Percentiles rank a stretch among this genome's conserved stretches.
Evolutionary conservation across 2,888 invertebrate species (phyloP).

Genomic region (Eristalis pertinax): DNA sequence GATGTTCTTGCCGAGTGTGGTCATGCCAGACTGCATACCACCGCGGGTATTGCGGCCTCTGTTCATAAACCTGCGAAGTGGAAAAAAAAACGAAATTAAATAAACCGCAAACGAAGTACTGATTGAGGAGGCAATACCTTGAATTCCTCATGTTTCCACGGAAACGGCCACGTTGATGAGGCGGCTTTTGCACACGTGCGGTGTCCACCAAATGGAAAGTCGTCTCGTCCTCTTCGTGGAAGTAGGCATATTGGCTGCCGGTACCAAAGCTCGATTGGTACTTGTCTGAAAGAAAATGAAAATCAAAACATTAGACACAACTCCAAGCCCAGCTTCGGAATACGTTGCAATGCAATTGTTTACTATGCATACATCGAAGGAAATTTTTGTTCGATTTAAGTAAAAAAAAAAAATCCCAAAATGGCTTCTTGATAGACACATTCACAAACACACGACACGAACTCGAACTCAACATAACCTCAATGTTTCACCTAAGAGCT

Average conservation of each 20-base stretch:
- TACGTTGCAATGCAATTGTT: conserved; percentile 15
- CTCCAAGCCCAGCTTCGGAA: background rate
- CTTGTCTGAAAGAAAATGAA: conserved; percentile 85
- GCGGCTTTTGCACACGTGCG: conserved; percentile 92
- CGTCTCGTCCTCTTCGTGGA: conserved; percentile 99
- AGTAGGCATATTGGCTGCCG: conserved; percentile 98
- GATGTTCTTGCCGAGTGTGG: conserved; percentile 90
- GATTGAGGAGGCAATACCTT: conserved; percentile 79
- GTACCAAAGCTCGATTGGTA: conserved; percentile 96
- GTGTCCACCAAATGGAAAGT: conserved; percentile 99
- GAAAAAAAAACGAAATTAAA: conserved; percentile 22
- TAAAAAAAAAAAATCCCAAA: conserved; percentile 50
- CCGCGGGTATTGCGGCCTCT: conserved; percentile 86
- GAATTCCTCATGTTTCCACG: conserved; percentile 90
- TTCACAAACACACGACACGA: conserved; percentile 42
- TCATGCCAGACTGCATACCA: conserved; percentile 88
- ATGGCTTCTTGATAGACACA: conserved; percentile 34
- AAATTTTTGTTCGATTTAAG: conserved; percentile 33
- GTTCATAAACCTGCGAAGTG: conserved; percentile 60
- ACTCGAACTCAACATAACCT: conserved; percentile 55
- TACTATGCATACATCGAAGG: conserved; percentile 26
- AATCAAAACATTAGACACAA: background rate
- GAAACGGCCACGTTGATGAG: conserved; percentile 95
- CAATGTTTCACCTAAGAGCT: conserved; percentile 3
- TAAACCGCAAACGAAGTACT: background rate